Conservation (phyloP, 2,888 invertebrate species). For the Watsonalla binaria region DNA sequence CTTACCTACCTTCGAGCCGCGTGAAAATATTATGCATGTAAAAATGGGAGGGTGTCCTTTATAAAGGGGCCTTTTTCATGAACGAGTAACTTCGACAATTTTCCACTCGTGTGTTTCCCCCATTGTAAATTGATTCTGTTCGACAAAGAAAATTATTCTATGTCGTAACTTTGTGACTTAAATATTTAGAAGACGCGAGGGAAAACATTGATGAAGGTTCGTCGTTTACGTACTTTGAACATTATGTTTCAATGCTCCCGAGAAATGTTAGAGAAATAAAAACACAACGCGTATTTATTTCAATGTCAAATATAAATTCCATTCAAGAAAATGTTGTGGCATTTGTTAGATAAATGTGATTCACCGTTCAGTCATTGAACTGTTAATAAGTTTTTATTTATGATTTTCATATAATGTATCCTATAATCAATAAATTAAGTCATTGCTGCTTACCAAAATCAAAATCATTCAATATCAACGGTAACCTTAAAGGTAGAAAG, state of each 20-base stretch:
- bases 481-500: too few species aligned
- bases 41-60: slow-evolving; percentile 23
- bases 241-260: too few species aligned
- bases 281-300: not conserved
- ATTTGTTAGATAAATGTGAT: too few species aligned
- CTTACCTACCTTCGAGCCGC: not conserved
- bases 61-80: slow-evolving; percentile 30
- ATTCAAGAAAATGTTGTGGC: too few species aligned
- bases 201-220: slow-evolving; percentile 12
- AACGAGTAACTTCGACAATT: slow-evolving; percentile 26
- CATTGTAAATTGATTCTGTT: slow-evolving; percentile 33
- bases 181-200: slow-evolving; percentile 15
- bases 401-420: too few species aligned
- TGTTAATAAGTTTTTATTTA: too few species aligned
- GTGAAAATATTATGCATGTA: slow-evolving; percentile 25
- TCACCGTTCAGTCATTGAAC: too few species aligned
- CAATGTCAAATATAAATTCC: not conserved
- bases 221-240: too few species aligned
- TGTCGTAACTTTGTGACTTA: slow-evolving; percentile 13
- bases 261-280: not conserved
- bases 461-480: too few species aligned
- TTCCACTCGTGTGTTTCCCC: slow-evolving; percentile 19
- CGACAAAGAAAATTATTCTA: slow-evolving; percentile 33
- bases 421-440: too few species aligned
- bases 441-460: too few species aligned